Evolutionary conservation across 2,113 vertebrate genomes (phyloP), one percentile per base, ranked within the genome.

Genomic region (Dunckerocampus dactyliophorus): DNA sequence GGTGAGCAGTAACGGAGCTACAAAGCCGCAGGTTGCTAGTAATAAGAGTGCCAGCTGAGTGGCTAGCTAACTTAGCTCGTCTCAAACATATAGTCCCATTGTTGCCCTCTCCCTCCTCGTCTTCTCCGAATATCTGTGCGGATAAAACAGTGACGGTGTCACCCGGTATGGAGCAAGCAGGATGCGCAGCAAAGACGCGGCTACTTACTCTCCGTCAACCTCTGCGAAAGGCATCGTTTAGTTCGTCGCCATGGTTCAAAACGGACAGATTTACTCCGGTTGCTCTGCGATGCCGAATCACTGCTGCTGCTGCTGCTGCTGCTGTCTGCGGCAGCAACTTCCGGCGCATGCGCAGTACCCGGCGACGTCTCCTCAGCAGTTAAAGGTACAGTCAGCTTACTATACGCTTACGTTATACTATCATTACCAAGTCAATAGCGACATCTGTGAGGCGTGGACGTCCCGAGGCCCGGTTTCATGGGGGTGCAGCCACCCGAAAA

Each of bases 281-380:
- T 80, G 81, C 84, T 82, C 73, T 85, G 82, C 86, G 86, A 76
- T 82, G 82, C 90, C 89, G 89, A 91, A 91, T 92, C 90, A 91
- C 90, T 90, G 89, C 89, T 87, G 16, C 28, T 13, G 22, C 37
- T 39, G 37, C 37, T 39, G 37, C 37, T 87, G 87, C 89, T 89
- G 85, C 91, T 91, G 88, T 91, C 89, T 91, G 91, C 90, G 88
- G 89, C 90, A 91, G 82, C 88, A 85, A 89, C 89, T 91, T 90
- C 85, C 83, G 71, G 86, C 86, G 89, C 91, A 89, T 90, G 91
- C 90, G 90, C 88, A 70, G 22, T 68, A 1, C 4, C 12, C 0
- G 65, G 37, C 61, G 43, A 51, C 37, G 65, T 49, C 66, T 16
- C 49, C 49, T 15, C 71, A 54, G 63, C 0, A 54, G 51, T 77